Evolutionary conservation across 1,140 invertebrate genomes (phyloP).

Genomic region (Procambarus clarkii): DNA sequence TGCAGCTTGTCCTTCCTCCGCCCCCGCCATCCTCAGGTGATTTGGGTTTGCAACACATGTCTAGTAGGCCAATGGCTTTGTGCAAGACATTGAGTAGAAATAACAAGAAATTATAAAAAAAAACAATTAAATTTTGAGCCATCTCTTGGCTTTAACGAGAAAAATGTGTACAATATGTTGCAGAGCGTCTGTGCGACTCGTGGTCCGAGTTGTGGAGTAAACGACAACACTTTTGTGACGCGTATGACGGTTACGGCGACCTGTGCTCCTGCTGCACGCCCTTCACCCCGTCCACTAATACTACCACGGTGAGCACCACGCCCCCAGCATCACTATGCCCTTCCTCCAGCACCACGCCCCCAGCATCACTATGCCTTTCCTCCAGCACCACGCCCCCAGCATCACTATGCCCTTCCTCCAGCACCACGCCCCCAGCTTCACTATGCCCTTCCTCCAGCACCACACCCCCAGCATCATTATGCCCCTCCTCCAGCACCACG

Average conservation of each 20-base stretch:
- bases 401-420: too few relatives aligned
- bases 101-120: not conserved
- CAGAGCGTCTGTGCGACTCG: conserved; percentile 15
- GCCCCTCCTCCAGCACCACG: too few relatives aligned
- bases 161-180: not conserved
- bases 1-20: not conserved
- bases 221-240: conserved; percentile 44
- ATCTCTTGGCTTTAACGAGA: too few relatives aligned
- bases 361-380: too few relatives aligned
- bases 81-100: not conserved
- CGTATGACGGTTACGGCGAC: conserved; percentile 57
- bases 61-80: too few relatives aligned
- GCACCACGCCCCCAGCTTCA: too few relatives aligned
- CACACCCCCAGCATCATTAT: too few relatives aligned
- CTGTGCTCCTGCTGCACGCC: conserved; percentile 40
- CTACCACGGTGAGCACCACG: not conserved
- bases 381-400: too few relatives aligned
- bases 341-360: too few relatives aligned
- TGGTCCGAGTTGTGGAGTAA: conserved; percentile 46
- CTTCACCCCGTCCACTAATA: not conserved
- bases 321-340: too few relatives aligned
- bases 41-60: too few relatives aligned
- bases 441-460: too few relatives aligned
- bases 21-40: not conserved
- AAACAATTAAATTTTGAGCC: not conserved